Base-by-base conservation (phyloP, 2,113 vertebrate species). In the Nematolebias whitei region DNA sequence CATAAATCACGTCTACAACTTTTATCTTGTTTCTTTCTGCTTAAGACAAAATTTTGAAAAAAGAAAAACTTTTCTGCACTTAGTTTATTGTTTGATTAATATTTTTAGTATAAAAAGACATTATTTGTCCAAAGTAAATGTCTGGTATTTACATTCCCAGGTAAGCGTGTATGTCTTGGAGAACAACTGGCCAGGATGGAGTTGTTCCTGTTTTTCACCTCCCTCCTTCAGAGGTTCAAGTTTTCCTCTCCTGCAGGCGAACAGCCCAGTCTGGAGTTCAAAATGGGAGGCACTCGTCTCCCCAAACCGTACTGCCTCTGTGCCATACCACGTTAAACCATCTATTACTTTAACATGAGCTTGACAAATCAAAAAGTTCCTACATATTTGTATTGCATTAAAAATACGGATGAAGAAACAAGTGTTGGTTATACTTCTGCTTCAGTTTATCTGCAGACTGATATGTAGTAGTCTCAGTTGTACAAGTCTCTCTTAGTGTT, bases 191-290 rank as follows among this genome's bases (percentile, higher is more conserved):
- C 94, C 19, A 92, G 82, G 32, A 54, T 91, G 1, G 94, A 96
- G 76, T 85, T 96, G 29, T 95, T 96, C 74, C 90, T 96, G 68
- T 94, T 95, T 84, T 94, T 96, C 72, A 93, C 92, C 0, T 68
- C 84, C 60, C 85, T 95, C 26, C 68, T 95, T 19, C 89, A 91
- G 73, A 84, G 70, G 29, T 90, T 90, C 76, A 82, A 79, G 18
- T 87, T 92, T 35, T 71, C 74, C 8, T 4, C 66, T 18, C 63
- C 83, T 2, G 14, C 58, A 7, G 85, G 87, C 43, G 82, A 85
- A 43, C 65, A 82, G 62, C 87, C 80, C 56, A 88, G 39, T 38
- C 55, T 92, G 69, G 88, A 91, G 29, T 87, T 40, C 22, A 63
- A 22, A n/a, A 5, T 88, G 10, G 85, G 77, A 49, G 4, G 0